A percentile compares a stretch with the other conserved stretches of the same genome.
Conservation (phyloP, 2,888 invertebrate species). For the Mesorhabditis spiculigera region DNA sequence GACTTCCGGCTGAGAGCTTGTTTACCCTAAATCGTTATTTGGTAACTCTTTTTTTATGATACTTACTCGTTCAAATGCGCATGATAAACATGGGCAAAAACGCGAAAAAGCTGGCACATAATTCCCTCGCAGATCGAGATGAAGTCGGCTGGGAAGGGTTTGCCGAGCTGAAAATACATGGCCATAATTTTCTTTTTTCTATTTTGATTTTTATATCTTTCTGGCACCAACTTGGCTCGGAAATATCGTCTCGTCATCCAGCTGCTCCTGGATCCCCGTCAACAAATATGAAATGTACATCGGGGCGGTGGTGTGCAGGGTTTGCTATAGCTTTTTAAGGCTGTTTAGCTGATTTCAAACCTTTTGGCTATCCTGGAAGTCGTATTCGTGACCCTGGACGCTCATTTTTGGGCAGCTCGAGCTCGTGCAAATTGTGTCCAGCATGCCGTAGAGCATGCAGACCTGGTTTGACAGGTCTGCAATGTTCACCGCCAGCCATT, state of each 20-base stretch:
- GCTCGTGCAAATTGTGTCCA: conserved; percentile 98
- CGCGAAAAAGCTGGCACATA: conserved; percentile 91
- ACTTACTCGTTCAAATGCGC: conserved; percentile 72
- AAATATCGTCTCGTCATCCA: conserved; percentile 95
- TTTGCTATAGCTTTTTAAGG: conserved; percentile 12
- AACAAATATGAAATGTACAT: conserved; percentile 93
- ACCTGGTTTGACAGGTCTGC: conserved; percentile 70
- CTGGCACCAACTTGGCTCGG: conserved; percentile 86
- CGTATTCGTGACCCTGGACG: conserved; percentile 98
- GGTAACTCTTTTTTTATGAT: neutral
- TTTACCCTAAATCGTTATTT: conserved; percentile 10
- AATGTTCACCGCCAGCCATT: conserved; percentile 98
- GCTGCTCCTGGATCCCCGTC: conserved; percentile 99
- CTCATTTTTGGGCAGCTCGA: conserved; percentile 79
- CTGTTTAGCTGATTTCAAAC: conserved; percentile 58
- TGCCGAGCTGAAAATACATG: conserved; percentile 20
- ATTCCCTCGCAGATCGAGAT: conserved; percentile 88
- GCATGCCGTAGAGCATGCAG: conserved; percentile 98
- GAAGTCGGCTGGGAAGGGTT: conserved; percentile 49
- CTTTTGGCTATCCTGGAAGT: conserved; percentile 97
- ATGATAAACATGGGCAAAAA: conserved; percentile 99
- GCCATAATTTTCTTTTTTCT: no score
- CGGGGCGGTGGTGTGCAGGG: conserved; percentile 29
- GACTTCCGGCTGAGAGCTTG: conserved; percentile 23
- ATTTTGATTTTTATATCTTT: no score